Evolutionary conservation across 64 coral and sea anemone species (phyloP).

Genomic region (Montipora cactus): DNA sequence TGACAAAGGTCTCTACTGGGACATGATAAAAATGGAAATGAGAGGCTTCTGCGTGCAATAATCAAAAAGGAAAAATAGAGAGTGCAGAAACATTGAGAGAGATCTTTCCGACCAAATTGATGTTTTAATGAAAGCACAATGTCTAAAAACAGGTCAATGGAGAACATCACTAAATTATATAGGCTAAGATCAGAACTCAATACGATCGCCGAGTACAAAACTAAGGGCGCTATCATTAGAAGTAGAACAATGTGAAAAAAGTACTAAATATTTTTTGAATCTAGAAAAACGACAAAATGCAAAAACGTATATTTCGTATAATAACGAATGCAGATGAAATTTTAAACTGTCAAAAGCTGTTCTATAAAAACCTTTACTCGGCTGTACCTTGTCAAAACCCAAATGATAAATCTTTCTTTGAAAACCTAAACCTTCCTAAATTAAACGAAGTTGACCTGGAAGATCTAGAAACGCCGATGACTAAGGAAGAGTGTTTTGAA

Average conservation of each 20-base stretch:
- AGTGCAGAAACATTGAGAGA: no score
- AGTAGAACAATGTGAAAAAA: no score
- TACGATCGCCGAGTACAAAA: neutral
- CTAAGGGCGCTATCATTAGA: neutral
- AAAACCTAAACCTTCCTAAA: neutral
- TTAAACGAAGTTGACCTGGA: neutral
- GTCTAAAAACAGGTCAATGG: no score
- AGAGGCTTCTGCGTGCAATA: no score
- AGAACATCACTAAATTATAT: neutral
- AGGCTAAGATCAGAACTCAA: neutral
- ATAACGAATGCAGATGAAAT: neutral
- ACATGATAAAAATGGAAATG: neutral
- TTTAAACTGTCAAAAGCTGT: neutral
- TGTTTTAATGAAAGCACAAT: no score
- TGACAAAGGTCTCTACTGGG: neutral
- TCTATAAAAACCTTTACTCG: conserved; percentile 8
- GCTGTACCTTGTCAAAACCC: neutral
- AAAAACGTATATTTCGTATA: neutral
- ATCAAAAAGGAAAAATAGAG: no score
- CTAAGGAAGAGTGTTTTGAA: neutral
- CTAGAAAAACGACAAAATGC: neutral
- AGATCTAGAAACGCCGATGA: neutral
- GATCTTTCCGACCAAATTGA: no score
- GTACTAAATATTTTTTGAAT: no score
- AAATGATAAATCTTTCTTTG: neutral